These are phyloP conservation scores for silkworm (Bombyx mori) DNA, from an alignment of 1,140 invertebrate genomes.

Conservation along the genomic window ASM3026992v2 NC_085112.1:6611001-6611500, in stretches of 20 bases:
- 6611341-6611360: constrained; percentile 5
- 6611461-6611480: too few species aligned
- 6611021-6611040: too few species aligned
- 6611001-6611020: too few species aligned
- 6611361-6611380: constrained; percentile 1
- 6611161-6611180: background rate
- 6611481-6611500: too few species aligned
- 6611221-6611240: constrained; percentile 57
- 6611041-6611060: too few species aligned
- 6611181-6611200: constrained; percentile 20
- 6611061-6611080: too few species aligned
- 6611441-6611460: too few species aligned
- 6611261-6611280: constrained; percentile 69
- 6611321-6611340: constrained; percentile 19
- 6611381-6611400: constrained; percentile 17
- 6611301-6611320: constrained; percentile 40
- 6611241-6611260: constrained; percentile 39
- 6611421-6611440: too few species aligned
- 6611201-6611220: constrained; percentile 50
- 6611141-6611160: background rate
- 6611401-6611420: background rate
- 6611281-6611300: constrained; percentile 54
- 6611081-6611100: too few species aligned
- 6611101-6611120: too few species aligned
- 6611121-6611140: background rate